phyloP scores from a whole-genome alignment of 1,140 invertebrate genomes.

The Brachionus rubens region DNA sequence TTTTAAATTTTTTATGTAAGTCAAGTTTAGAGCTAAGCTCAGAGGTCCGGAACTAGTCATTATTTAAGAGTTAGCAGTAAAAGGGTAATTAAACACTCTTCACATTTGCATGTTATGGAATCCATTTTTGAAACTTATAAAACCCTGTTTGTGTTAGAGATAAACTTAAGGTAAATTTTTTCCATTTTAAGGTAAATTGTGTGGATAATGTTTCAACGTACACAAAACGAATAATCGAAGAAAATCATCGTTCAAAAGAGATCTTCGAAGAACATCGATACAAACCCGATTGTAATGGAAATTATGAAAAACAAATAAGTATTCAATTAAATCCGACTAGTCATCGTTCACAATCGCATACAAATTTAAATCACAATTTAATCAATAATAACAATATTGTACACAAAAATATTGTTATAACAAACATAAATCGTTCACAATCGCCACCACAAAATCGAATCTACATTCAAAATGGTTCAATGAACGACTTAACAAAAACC shows the following conservation, averaged over 20 bases:
- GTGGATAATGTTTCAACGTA: conserved; percentile 19
- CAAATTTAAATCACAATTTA: background rate
- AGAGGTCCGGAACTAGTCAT: too few species aligned
- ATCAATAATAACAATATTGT: background rate
- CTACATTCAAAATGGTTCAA: background rate
- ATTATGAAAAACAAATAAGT: conserved; percentile 46
- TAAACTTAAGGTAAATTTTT: too few species aligned
- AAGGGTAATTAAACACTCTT: too few species aligned
- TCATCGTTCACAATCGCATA: conserved; percentile 13
- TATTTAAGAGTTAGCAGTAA: too few species aligned
- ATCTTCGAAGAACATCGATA: conserved; percentile 5
- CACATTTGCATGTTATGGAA: too few species aligned
- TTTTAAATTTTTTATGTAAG: too few species aligned
- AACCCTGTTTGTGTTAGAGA: too few species aligned
- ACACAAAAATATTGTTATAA: conserved; percentile 35
- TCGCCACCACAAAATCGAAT: background rate
- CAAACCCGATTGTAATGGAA: background rate
- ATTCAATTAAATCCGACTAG: conserved; percentile 42
- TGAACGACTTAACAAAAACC: background rate
- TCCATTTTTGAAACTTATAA: too few species aligned
- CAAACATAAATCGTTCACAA: conserved; percentile 17
- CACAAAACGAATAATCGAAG: conserved; percentile 17
- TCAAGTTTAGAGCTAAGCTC: too few species aligned
- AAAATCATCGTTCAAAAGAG: conserved; percentile 14
- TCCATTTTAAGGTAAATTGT: too few species aligned